These are phyloP conservation scores for Trisateles emortualis DNA, from an alignment of 2,888 invertebrate genomes.

Conservation along the genomic window DNA sequence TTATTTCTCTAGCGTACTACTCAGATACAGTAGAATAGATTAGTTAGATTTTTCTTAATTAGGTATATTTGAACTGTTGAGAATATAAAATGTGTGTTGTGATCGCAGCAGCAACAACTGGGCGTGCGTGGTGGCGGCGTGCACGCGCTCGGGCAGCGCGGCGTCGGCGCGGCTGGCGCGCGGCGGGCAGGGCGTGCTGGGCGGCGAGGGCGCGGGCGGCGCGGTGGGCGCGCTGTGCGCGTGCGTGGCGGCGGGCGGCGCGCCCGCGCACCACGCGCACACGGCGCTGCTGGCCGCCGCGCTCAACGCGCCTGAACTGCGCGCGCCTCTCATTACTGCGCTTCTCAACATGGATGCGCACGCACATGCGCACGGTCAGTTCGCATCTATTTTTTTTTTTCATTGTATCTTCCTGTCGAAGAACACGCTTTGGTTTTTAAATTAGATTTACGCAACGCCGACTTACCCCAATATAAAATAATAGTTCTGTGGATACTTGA, in stretches of 20 bases:
- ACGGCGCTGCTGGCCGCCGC: constrained; percentile 63
- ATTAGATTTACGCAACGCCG: no score
- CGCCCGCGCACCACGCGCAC: constrained; percentile 51
- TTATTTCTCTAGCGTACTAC: no score
- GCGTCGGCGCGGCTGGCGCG: constrained; percentile 59
- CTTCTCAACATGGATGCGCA: constrained; percentile 72
- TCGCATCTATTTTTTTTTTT: no score
- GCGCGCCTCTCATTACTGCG: constrained; percentile 56
- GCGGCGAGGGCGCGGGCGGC: constrained; percentile 58
- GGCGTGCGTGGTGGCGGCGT: constrained; percentile 93
- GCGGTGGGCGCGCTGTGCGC: constrained; percentile 73
- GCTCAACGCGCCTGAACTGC: constrained; percentile 56
- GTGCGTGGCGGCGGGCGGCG: constrained; percentile 61
- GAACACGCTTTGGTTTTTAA: no score
- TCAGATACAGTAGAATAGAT: no score
- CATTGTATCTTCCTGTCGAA: no score
- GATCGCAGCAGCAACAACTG: constrained; percentile 90
- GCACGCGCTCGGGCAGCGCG: constrained; percentile 84
- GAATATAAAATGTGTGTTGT: background rate
- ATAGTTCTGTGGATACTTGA: no score
- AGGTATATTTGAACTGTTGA: no score
- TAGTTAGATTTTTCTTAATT: no score
- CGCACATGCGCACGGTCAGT: constrained; percentile 70
- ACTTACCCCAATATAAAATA: no score
- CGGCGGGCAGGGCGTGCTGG: constrained; percentile 57